Base-by-base conservation (phyloP, 2,888 invertebrate genomes). In the Ashinkailepas kermadecensis region DNA sequence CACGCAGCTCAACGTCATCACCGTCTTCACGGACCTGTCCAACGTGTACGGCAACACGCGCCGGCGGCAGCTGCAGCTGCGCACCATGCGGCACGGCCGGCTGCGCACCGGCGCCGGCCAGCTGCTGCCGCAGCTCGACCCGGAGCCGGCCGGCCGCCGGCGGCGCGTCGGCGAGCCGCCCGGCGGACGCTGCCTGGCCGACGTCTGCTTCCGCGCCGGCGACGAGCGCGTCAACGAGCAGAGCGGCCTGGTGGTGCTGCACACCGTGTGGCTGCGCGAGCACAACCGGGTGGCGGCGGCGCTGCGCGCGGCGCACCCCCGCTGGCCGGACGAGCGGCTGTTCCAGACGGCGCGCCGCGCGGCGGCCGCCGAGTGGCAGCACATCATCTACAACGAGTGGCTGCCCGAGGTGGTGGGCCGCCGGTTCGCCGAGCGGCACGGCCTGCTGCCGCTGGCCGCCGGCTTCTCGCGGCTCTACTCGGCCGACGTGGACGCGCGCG, bases 31-130 rank as follows among this genome's bases (percentile, higher is more conserved):
- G 89, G 95, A 95, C 86, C 89, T 93, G 6, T 95, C 95, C 0
- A 87, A 93, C 57, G 92, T 95, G 2, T 96, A 95, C 86, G 95
- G 95, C 0, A 94, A 92, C 84, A 92, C 90, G 7, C 89, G 90
- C 21, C 88, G 90, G 67, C 91, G 92, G 84, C 91, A 92, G 39
- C 89, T 89, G 11, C 90, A 90, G 54, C 88, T 95, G 54, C 90
- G 95, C 12, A 90, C 91, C 15, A 90, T 91, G 85, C 88, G 89
- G 78, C 92, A 92, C 0, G 95, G 95, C 1, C 83, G 78, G 13
- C 56, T 84, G 23, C 79, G 18, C 23, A 82, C 81, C 13, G 80
- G 81, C 3, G 58, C 2, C 13, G 58, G 79, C n/a, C 80, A 82
- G 81, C 54, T 82, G 58, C 83, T 83, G 23, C 84, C 84, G 39